A percentile compares a stretch with the other conserved stretches of the same genome.
Conservation (phyloP, 2,797 vertebrate species). For the Liparis tanakae region DNA sequence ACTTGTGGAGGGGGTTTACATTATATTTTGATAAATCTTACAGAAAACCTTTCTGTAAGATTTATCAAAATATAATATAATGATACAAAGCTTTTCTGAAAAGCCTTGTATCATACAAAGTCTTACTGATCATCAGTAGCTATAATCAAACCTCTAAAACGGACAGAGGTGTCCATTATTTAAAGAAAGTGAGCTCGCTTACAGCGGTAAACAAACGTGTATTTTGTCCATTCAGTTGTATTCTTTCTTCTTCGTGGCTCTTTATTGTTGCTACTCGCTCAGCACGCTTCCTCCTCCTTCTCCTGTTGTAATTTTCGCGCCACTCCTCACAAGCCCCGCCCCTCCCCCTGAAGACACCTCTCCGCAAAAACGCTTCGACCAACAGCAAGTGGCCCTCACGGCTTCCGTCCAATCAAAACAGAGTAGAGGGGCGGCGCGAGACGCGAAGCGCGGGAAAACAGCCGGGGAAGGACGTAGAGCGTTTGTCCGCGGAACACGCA, state of each 20-base stretch:
- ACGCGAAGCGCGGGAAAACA: conserved; percentile 56
- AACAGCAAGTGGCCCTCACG: neutral
- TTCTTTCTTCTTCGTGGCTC: neutral
- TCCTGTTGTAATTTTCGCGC: conserved; percentile 77
- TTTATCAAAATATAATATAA: no score
- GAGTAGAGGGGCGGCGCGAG: neutral
- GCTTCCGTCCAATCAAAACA: conserved; percentile 67
- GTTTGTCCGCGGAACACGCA: conserved; percentile 85
- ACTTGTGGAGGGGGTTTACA: neutral
- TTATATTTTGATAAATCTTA: neutral
- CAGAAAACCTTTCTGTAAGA: no score
- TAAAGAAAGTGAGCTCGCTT: no score
- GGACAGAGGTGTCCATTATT: no score
- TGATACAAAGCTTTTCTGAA: no score
- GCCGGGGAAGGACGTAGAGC: conserved; percentile 49
- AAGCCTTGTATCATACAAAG: neutral
- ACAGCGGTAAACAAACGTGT: neutral
- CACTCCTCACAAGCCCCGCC: conserved; percentile 60
- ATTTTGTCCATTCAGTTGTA: neutral
- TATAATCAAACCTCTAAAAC: no score
- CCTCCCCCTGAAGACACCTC: neutral
- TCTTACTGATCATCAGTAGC: neutral
- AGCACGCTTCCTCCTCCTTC: conserved; percentile 3
- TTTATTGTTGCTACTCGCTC: neutral
- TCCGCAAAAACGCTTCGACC: neutral